Base-by-base conservation (phyloP, 2,797 vertebrate genomes). In the Buceros bicornis region DNA sequence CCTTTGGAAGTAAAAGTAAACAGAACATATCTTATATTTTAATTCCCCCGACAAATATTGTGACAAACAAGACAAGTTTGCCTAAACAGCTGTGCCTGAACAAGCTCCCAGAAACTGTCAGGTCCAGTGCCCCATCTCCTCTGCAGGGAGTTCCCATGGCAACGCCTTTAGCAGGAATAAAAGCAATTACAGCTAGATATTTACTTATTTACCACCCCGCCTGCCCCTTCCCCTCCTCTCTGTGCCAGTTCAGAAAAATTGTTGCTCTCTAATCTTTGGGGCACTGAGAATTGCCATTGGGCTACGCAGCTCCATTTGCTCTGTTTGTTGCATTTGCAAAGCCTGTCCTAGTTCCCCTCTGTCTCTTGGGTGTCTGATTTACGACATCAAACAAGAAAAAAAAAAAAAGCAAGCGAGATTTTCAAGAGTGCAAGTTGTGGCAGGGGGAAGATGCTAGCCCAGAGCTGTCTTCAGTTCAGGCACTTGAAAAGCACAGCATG, bases 131-230 rank as follows among this genome's bases (percentile, higher is more conserved):
- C 85, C 61, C 61, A 72, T 80, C 57, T 90, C 51, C 76, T 94
- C 71, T 90, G 54, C 57, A 3, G 8, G 58, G 47, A 29, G 95
- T 97, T 97, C 67, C 97, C 95, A 97, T 97, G 91, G 95, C 89
- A 98, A 98, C 80, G 0, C 17, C 72, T 80, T 88, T 71, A 37
- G 72, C 62, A 57, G 83, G 89, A 96, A 67, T 96, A 83, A 95
- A 95, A 96, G 48, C 77, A 95, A 96, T 89, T 94, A 85, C n/a
- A 37, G 16, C 33, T 3, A 85, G 16, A 43, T 65, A 35, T 33
- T 28, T 64, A 29, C 8, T 33, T 51, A 25, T 18, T 37, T 48
- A 12, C 45, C 16, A 11, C 37, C 37, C 37, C 37, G 10, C 22
- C 67, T 2, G 10, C 4, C 40, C 43, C 24, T 62, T 33, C 29